These are phyloP conservation scores for Drosophila neotestacea DNA, from an alignment of 2,888 invertebrate species.

Conservation along the genomic window DNA sequence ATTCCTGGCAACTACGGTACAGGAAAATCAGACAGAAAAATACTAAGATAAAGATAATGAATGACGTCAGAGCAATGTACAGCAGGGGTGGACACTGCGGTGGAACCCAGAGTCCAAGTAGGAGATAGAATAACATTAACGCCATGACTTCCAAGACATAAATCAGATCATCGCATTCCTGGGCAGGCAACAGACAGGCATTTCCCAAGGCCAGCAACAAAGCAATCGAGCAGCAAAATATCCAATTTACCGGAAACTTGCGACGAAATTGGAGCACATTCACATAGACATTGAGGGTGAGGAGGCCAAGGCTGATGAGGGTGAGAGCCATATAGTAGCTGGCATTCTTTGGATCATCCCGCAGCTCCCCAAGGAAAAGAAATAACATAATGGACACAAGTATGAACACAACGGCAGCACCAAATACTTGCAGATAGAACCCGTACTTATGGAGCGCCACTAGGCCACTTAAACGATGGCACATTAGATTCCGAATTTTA, in stretches of 20 bases:
- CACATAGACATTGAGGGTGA: slow-evolving; percentile 36
- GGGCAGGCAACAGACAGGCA: slow-evolving; percentile 23
- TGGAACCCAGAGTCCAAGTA: slow-evolving; percentile 45
- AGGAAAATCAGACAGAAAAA: slow-evolving; percentile 1
- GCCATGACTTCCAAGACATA: slow-evolving; percentile 38
- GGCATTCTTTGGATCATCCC: neutral
- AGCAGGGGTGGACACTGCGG: neutral
- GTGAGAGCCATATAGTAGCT: neutral
- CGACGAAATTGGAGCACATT: slow-evolving; percentile 34
- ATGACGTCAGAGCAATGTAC: slow-evolving; percentile 14
- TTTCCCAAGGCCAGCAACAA: slow-evolving; percentile 38
- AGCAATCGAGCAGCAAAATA: slow-evolving; percentile 34
- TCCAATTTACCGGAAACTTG: slow-evolving; percentile 56
- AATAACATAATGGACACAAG: slow-evolving; percentile 19
- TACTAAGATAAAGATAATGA: neutral
- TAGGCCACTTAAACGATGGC: slow-evolving; percentile 26
- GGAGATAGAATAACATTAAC: slow-evolving; percentile 33
- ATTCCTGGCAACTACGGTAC: accelerated
- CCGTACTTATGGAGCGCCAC: slow-evolving; percentile 19
- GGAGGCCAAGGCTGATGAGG: slow-evolving; percentile 28
- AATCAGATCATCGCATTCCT: neutral
- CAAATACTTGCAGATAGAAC: slow-evolving; percentile 45
- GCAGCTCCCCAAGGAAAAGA: slow-evolving; percentile 1
- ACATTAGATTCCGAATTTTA: slow-evolving; percentile 43
- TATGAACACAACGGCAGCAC: slow-evolving; percentile 32